Conservation (phyloP, 1,140 invertebrate species). For the Oedothorax gibbosus region DNA sequence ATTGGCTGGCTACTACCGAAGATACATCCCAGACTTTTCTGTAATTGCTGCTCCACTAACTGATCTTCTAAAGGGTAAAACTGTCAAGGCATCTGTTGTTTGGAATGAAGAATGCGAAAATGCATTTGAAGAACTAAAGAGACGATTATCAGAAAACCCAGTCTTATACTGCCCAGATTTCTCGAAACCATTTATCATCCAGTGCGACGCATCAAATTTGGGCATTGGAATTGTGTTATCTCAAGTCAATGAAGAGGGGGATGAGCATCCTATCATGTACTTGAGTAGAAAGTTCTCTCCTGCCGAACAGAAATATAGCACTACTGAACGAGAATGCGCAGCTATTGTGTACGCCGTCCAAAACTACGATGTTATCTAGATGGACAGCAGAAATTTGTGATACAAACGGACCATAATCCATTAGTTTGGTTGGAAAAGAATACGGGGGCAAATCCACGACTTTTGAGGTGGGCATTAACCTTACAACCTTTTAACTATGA, state of each 20-base stretch:
- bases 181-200: neutral
- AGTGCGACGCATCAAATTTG: conserved; percentile 28
- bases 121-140: neutral
- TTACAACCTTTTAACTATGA: conserved; percentile 70
- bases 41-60: neutral
- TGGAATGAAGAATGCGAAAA: conserved; percentile 10
- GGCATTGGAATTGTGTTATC: neutral
- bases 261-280: conserved; percentile 18
- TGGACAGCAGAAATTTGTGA: conserved; percentile 68
- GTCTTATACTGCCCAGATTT: conserved; percentile 30
- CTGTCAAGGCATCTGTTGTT: neutral
- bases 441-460: conserved; percentile 67
- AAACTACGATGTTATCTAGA: conserved; percentile 71
- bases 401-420: conserved; percentile 72
- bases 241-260: neutral
- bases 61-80: conserved; percentile 1
- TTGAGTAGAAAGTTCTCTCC: conserved; percentile 62
- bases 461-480: conserved; percentile 71
- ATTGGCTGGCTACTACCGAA: neutral
- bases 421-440: conserved; percentile 69
- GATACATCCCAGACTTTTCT: conserved; percentile 25
- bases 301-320: conserved; percentile 69
- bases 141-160: conserved; percentile 8
- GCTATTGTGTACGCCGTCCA: conserved; percentile 70
- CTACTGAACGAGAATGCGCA: conserved; percentile 71